Evolutionary conservation across 2,113 vertebrate species (phyloP), one percentile per base, ranked within the genome.

Genomic region (Sylvicapra grimmia): DNA sequence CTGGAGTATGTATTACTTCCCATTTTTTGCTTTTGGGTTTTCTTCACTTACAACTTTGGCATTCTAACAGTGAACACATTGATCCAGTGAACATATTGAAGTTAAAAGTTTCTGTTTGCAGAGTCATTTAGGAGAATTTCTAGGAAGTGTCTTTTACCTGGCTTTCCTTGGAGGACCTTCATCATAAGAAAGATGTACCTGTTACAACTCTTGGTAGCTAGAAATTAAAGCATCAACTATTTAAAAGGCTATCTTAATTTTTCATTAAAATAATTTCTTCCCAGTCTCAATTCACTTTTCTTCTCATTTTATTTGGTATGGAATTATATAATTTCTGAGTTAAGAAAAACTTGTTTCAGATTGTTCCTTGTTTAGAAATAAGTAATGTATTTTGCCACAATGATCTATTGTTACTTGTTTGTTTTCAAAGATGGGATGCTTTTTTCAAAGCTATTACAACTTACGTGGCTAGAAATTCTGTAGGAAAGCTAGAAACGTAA

Each of bases 401-500:
- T 77, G 53, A 49, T 56, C 31, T 68, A 63, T 65, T 88, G 2
- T 86, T 65, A 11, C 6, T 56, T 88, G 14, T 1, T 40, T 63
- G 44, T 88, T 93, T 87, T 61, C 53, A 68, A 94, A 61, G 5
- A 80, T 72, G 15, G 63, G 3, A 36, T 80, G 11, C 8, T 84
- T 68, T 54, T 77, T 79, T 58, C 19, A 59, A 89, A 88, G 5
- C 10, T 65, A 8, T 59, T 56, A 85, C 21, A 89, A 44, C 31
- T 83, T 89, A 85, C 16, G 0, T 15, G 1, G 14, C 44, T 89
- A 83, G 83, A 96, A 49, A 44, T 97, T 93, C 3, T 65, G 65
- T 96, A 53, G n/a, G 68, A 96, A 97, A 91, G 21, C 19, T 90
- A 89, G 56, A 77, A 91, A 89, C 96, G 18, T 96, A 53, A 86